phyloP scores from a whole-genome alignment of 1,140 invertebrate genomes.

The Drosophila albomicans region DNA sequence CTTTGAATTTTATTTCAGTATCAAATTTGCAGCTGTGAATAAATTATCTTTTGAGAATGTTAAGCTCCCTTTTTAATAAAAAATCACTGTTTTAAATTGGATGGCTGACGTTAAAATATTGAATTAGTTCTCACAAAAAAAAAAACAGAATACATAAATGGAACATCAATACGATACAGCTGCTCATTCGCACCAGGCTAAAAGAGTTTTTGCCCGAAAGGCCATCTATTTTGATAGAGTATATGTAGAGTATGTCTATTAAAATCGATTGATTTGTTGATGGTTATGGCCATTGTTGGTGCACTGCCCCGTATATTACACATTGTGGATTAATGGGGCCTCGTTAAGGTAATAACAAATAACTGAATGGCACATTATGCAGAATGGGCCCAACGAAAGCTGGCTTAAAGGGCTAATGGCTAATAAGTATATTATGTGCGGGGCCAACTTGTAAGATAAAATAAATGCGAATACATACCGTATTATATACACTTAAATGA shows the following conservation, averaged over 20 bases:
- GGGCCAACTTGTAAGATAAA: conserved; percentile 5
- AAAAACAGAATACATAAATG: not conserved
- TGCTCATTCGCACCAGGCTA: not conserved
- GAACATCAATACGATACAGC: not conserved
- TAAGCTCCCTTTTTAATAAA: conserved; percentile 1
- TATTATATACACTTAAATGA: not conserved
- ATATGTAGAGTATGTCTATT: conserved; percentile 41
- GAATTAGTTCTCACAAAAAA: not conserved
- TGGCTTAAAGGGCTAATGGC: conserved; percentile 52
- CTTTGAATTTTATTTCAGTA: not conserved
- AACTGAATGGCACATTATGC: conserved; percentile 71
- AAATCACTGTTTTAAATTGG: not conserved
- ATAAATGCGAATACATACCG: not conserved
- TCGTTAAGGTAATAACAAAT: conserved; percentile 79
- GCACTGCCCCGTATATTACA: conserved; percentile 26
- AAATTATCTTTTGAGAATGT: not conserved
- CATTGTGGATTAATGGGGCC: conserved; percentile 58
- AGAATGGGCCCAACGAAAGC: conserved; percentile 50
- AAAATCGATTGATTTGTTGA: conserved; percentile 75
- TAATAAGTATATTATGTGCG: conserved; percentile 18
- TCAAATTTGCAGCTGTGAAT: not conserved
- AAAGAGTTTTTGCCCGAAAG: not conserved
- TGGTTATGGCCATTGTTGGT: conserved; percentile 30
- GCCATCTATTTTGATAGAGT: conserved; percentile 1
- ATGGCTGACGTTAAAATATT: not conserved